Evolutionary conservation across 2,797 vertebrate species (phyloP), one percentile per base, ranked within the genome.

Genomic region (Chelon labrosus): DNA sequence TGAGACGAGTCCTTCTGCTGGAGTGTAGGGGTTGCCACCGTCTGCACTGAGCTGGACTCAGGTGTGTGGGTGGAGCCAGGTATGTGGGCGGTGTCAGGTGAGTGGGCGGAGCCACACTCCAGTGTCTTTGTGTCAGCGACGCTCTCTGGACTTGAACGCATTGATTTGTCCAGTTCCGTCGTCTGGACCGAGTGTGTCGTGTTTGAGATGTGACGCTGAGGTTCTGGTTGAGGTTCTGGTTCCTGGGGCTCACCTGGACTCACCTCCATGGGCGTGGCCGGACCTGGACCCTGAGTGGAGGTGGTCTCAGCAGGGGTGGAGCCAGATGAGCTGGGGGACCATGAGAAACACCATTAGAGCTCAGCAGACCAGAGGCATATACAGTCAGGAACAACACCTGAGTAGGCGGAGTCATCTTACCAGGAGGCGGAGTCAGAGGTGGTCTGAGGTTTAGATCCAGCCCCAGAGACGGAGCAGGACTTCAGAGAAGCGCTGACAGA

Each of bases 81-180:
- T 2, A 17, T 46, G 19, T 64, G 20, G 16, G 11, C 17, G 14
- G 47, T 22, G 47, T 63, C 62, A 6, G 61, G 8, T 3, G 19
- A 41, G 19, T 60, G 20, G 16, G 11, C 17, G 14, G 47, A 51
- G n/a, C 42, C 19, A 13, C 39, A 53, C 16, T 50, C 39, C 1
- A 22, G 20, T 2, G 37, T 65, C 54, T 80, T 62, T 31, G 62
- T 37, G 56, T 85, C 69, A 46, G 65, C 5, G 0, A 46, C 14
- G 2, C 14, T 22, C 27, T 70, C 63, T n/a, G 6, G 66, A 62
- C 70, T 62, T 2, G 82, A 20, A 63, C 87, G 83, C 55, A 94
- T 73, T 16, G 57, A 85, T 22, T 91, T 81, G 65, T 94, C 90
- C 19, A 90, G 82, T 11, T 92, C 87, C 42, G 89, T 88, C 71